These are phyloP conservation scores for Tauraco hartlaubi DNA, from an alignment of 2,797 vertebrate genomes.

Conservation along the genomic window DNA sequence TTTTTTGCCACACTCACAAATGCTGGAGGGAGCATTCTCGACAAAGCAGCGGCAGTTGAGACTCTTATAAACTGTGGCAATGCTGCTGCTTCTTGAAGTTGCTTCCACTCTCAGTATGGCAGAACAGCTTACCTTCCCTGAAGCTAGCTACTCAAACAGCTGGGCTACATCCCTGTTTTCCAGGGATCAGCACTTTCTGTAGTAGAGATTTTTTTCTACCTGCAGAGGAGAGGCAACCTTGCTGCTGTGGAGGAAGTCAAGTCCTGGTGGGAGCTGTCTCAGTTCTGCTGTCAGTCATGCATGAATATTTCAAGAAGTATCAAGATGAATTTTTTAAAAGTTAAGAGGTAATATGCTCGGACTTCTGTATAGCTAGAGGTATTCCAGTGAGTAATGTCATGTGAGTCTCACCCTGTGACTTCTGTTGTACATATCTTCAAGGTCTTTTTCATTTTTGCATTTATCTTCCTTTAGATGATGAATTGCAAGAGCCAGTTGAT, in stretches of 20 bases:
- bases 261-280: neutral
- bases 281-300: neutral
- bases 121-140: neutral
- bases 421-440: neutral
- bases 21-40: neutral
- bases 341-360: neutral
- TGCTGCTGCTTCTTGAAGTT: neutral
- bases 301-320: neutral
- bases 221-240: neutral
- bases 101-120: neutral
- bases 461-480: neutral
- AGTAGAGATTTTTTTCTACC: neutral
- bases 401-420: rapidly evolving
- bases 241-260: neutral
- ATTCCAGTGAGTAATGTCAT: neutral
- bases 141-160: neutral
- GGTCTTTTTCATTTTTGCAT: neutral
- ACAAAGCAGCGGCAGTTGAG: neutral
- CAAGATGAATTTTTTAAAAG: neutral
- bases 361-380: neutral
- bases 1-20: neutral
- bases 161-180: neutral
- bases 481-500: neutral
- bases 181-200: neutral
- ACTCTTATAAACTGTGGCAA: neutral